phyloP scores from a whole-genome alignment of 2,797 vertebrate species.

The Sebastes alutus region DNA sequence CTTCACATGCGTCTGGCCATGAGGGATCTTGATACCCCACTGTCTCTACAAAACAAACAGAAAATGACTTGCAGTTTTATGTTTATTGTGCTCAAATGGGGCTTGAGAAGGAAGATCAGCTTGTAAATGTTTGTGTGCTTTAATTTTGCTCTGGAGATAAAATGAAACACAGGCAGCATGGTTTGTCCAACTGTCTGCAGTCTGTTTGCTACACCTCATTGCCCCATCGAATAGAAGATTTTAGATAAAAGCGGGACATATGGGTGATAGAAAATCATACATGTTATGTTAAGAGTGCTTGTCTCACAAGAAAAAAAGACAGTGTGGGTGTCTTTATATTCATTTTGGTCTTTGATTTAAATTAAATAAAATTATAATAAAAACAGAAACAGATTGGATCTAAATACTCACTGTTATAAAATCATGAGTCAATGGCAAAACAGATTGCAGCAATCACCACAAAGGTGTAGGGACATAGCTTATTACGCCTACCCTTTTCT shows the following conservation, averaged over 20 bases:
- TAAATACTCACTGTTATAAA: neutral
- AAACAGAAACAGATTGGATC: neutral
- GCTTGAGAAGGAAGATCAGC: conserved; percentile 28
- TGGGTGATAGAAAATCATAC: neutral
- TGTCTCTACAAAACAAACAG: conserved; percentile 36
- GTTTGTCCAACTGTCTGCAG: neutral
- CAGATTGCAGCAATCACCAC: neutral
- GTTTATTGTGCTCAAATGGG: conserved; percentile 45
- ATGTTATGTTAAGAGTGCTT: neutral
- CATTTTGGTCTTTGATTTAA: neutral
- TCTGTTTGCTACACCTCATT: conserved; percentile 15
- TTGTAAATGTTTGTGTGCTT: conserved; percentile 18
- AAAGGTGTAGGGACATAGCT: neutral
- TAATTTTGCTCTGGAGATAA: conserved; percentile 28
- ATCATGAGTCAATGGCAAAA: conserved; percentile 7
- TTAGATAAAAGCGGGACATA: conserved; percentile 1
- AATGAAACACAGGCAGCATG: conserved; percentile 9
- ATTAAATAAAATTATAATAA: neutral
- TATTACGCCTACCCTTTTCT: neutral
- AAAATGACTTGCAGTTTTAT: conserved; percentile 35
- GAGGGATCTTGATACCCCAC: conserved; percentile 20
- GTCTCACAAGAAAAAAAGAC: neutral
- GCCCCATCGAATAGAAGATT: neutral
- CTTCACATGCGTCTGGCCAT: neutral
- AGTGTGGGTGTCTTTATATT: neutral